phyloP scores from a whole-genome alignment of 2,888 invertebrate species.

The Drosophila aldrichi region DNA sequence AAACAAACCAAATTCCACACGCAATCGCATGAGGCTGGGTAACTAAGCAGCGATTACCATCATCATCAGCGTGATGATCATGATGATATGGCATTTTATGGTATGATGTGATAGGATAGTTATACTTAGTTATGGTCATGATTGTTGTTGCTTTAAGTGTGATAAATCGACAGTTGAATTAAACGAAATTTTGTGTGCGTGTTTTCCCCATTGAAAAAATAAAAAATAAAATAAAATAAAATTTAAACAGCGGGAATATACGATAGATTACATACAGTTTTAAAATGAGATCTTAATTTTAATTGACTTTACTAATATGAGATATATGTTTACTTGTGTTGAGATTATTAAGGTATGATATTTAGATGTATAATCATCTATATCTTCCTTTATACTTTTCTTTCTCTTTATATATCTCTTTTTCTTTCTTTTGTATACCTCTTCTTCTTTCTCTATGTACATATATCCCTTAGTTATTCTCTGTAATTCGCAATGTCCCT shows the following conservation, averaged over 20 bases:
- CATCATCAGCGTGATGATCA: slow-evolving; percentile 34
- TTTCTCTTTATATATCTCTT: background rate
- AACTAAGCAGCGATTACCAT: slow-evolving; percentile 63
- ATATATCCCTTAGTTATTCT: background rate
- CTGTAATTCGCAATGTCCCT: no score
- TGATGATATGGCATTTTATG: slow-evolving; percentile 18
- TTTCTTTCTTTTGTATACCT: no score
- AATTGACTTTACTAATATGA: no score
- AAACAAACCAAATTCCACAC: slow-evolving; percentile 48
- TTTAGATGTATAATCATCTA: background rate
- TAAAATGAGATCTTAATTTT: background rate
- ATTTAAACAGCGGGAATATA: background rate
- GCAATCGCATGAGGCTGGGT: slow-evolving; percentile 63
- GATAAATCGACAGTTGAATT: slow-evolving; percentile 79
- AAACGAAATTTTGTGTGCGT: slow-evolving; percentile 54
- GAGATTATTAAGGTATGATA: background rate
- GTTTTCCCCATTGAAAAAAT: slow-evolving; percentile 6
- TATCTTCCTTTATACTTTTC: no score
- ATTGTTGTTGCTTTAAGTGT: slow-evolving; percentile 62
- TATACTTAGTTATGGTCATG: slow-evolving; percentile 16
- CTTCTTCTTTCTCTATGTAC: no score
- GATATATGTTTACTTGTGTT: background rate
- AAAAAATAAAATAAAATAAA: background rate
- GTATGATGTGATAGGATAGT: slow-evolving; percentile 41
- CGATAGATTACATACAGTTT: background rate